Evolutionary conservation across 2,888 invertebrate species (phyloP), one percentile per base, ranked within the genome.

Genomic region (Spodoptera picta): DNA sequence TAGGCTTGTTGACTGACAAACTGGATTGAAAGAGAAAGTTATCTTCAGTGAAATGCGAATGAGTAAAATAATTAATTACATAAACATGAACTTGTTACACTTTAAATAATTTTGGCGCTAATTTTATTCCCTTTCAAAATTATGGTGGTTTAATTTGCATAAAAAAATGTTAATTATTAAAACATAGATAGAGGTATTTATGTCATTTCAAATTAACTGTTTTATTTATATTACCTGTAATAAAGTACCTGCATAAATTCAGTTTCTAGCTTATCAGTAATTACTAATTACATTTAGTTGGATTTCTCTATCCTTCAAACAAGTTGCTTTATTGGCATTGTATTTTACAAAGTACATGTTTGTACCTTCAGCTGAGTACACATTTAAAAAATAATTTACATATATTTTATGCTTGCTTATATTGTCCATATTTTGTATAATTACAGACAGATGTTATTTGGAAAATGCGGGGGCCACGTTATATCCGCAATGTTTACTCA

Each of bases 391-490:
- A 65, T 55, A 45, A 42, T 47, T 14, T 12, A 47, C 19, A 23
- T 27, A 47, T 11, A 41, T 45, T 42, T 50, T 45, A 36, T 9
- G 9, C 6, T 36, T 7, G 2, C 9, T 36, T 9, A 36, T 36
- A 19, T 19, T 19, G 27, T 27, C 4, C 5, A 27, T 27, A 27
- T 43, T 57, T 62, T 73, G 47, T 71, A 64, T 41, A 43, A 9
- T 78, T 92, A 87, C 90, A 97, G 97, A 95, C 65, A 95, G 95
- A 82, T 96, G 96, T 82, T 99, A 98, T 89, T 94, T 99, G 83
- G 99, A 99, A 89, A 98, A 98, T 95, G 97, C 98, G 45, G 99
- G 98, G 9, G 95, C 98, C 11, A 96, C 98, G 7, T 90, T 98
- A 54, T 98, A 98, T 87, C 96, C 98, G 5, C 95, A 97, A 85